These are phyloP conservation scores for Hemaris fuciformis DNA, from an alignment of 2,888 invertebrate genomes.

Conservation along the genomic window DNA sequence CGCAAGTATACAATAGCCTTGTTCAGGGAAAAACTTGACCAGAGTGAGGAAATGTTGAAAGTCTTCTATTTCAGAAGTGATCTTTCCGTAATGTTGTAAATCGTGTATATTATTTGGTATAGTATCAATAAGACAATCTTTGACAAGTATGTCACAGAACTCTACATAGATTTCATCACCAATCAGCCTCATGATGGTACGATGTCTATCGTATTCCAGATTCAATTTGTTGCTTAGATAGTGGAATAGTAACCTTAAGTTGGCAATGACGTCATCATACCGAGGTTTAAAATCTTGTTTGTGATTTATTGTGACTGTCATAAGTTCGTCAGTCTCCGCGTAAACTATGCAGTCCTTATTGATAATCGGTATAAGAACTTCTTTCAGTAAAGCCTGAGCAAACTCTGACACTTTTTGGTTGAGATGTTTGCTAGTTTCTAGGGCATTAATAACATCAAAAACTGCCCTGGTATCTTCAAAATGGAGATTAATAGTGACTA, in stretches of 20 bases:
- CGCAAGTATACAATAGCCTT: constrained; percentile 81
- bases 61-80: constrained; percentile 83
- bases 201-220: constrained; percentile 59
- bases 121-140: constrained; percentile 87
- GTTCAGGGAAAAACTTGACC: constrained; percentile 81
- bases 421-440: constrained; percentile 65
- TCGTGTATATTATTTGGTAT: constrained; percentile 89
- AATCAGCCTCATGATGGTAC: constrained; percentile 78
- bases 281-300: constrained; percentile 63
- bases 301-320: constrained; percentile 60
- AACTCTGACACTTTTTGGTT: constrained; percentile 78
- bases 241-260: constrained; percentile 79
- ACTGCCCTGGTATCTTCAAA: constrained; percentile 47
- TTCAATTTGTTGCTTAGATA: constrained; percentile 82
- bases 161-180: constrained; percentile 79
- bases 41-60: constrained; percentile 84
- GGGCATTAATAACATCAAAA: constrained; percentile 61
- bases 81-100: constrained; percentile 83
- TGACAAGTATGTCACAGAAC: constrained; percentile 84
- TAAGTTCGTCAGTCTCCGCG: constrained; percentile 54
- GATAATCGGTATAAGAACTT: constrained; percentile 82
- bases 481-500: constrained; percentile 57
- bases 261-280: constrained; percentile 80
- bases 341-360: constrained; percentile 67
- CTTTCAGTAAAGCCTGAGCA: constrained; percentile 79